Evolutionary conservation across 92 coral and sea anemone genomes (phyloP), one percentile per base, ranked within the genome.

Genomic region (Parazoanthus swiftii): DNA sequence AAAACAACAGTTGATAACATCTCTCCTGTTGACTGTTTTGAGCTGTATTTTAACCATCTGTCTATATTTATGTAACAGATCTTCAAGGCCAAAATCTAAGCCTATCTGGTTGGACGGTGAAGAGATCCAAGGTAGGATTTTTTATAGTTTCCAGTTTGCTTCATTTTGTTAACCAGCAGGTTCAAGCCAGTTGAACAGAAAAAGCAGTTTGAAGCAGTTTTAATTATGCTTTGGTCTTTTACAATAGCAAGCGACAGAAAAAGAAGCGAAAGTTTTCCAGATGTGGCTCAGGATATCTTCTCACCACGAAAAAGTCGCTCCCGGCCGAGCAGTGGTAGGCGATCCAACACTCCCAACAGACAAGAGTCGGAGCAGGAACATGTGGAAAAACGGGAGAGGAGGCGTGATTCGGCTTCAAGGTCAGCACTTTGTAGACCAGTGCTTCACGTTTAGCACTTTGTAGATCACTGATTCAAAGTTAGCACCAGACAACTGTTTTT

Each of bases 41-140:
- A 63, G 70, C 5, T 63, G 1, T 20, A 23, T 63, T 18, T 75
- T 9, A 50, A n/a, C 14, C 20, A 25, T 39, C 85, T 35, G 36
- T 14, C 26, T 48, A 25, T 9, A 73, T 25, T 23, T 79, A 11
- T 79, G 20, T 46, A 51, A 44, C 78, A 67, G 78, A 71, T 90
- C 92, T 16, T 93, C 95, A 85, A 86, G 95, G 70, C 88, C 96
- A 18, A 92, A 91, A 81, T 92, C 95, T 42, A 91, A 92, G 78
- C 98, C 98, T 7, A 94, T 94, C 54, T 95, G 98, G 97, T 88
- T 95, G 25, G 89, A 88, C 43, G 90, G 90, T 36, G 92, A 89
- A 36, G 70, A 83, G 65, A 90, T 85, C 89, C 48, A 65, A 79
- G 89, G 33, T 10, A 80, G 21, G 39, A 35, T 54, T 14, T 56